These are phyloP conservation scores for Sapayoa aenigma DNA, from an alignment of 2,113 vertebrate genomes.

Conservation along the genomic window DNA sequence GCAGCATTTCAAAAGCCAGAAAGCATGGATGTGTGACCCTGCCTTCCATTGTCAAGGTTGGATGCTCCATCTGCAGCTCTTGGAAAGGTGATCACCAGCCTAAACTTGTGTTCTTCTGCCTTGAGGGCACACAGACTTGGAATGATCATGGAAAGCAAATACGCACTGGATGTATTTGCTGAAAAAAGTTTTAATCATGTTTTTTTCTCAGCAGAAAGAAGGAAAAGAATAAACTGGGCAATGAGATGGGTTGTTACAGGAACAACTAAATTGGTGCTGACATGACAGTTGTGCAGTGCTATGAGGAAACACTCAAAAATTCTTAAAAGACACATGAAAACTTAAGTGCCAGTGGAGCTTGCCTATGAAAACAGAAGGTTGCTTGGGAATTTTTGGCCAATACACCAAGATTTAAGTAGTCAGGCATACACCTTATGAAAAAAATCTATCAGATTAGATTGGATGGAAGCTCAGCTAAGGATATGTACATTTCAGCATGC, in stretches of 20 bases:
- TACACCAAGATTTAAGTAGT: background rate
- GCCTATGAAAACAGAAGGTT: background rate
- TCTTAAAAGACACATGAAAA: background rate
- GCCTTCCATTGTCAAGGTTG: background rate
- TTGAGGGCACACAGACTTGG: background rate
- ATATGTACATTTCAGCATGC: background rate
- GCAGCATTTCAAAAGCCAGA: background rate
- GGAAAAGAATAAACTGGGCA: background rate
- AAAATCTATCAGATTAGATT: background rate
- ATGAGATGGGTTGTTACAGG: background rate
- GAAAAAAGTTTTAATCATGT: background rate
- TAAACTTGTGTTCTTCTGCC: background rate
- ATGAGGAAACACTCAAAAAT: background rate
- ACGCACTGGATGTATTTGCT: background rate
- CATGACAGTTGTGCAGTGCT: background rate
- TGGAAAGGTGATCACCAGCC: background rate
- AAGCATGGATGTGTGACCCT: background rate
- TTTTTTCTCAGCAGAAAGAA: conserved; percentile 8
- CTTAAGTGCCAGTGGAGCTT: background rate
- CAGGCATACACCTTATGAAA: background rate
- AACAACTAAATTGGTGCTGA: background rate
- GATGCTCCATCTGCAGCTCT: background rate
- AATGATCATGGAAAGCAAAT: background rate
- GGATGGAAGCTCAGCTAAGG: background rate
- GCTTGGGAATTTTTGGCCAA: background rate